These are phyloP conservation scores for Azorinus chamasolen DNA, from an alignment of 2,888 invertebrate genomes.

Conservation along the genomic window DNA sequence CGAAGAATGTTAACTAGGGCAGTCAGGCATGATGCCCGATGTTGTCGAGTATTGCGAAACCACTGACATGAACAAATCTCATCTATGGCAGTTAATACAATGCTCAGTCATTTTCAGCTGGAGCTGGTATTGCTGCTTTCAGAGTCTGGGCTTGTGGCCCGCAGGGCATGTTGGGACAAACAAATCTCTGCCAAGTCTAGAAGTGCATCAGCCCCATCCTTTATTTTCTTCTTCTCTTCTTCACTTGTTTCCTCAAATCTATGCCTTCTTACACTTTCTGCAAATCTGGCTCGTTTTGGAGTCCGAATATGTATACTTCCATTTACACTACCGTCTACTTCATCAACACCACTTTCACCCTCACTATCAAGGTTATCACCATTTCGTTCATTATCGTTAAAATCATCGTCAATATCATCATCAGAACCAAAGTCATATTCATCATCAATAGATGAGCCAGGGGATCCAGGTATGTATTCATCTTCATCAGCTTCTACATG, in stretches of 20 bases:
- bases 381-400: constrained; percentile 56
- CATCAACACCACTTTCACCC: constrained; percentile 75
- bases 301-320: constrained; percentile 48
- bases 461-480: constrained; percentile 78
- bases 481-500: constrained; percentile 70
- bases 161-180: constrained; percentile 51
- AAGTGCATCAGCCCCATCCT: constrained; percentile 93
- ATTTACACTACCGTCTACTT: constrained; percentile 74
- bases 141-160: constrained; percentile 30
- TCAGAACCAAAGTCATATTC: constrained; percentile 85
- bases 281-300: constrained; percentile 57
- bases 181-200: constrained; percentile 91
- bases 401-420: constrained; percentile 69
- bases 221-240: constrained; percentile 89
- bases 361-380: constrained; percentile 66
- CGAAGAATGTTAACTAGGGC: too few species aligned
- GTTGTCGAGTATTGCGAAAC: too few species aligned
- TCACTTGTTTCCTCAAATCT: constrained; percentile 74
- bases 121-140: constrained; percentile 2
- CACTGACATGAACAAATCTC: constrained; percentile 1
- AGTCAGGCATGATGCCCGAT: too few species aligned
- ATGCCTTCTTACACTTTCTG: constrained; percentile 44
- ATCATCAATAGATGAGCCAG: constrained; percentile 85
- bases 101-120: too few species aligned
- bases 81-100: constrained; percentile 5